These are phyloP conservation scores for Camponotus pennsylvanicus DNA, from an alignment of 1,140 invertebrate species.

Conservation along the genomic window DNA sequence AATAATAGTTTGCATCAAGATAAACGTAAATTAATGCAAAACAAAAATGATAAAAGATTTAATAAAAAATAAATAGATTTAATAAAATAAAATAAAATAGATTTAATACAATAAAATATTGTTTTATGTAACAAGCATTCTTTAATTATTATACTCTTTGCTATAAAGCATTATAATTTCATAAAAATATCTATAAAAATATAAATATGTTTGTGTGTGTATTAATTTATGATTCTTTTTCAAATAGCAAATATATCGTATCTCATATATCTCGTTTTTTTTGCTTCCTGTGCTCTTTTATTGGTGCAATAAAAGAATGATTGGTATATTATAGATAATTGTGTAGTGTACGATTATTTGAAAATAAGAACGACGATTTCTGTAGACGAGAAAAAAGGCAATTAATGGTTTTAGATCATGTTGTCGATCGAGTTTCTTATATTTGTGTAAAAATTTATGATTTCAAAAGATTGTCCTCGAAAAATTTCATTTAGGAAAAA, in stretches of 20 bases:
- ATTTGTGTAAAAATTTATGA: constrained; percentile 48
- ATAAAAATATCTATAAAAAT: too few relatives aligned
- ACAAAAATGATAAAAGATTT: neutral
- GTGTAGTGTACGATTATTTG: neutral
- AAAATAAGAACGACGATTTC: constrained; percentile 41
- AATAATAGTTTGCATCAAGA: neutral
- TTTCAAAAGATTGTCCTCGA: constrained; percentile 28
- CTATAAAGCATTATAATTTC: neutral
- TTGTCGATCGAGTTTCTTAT: constrained; percentile 40
- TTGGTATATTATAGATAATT: neutral
- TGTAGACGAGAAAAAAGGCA: constrained; percentile 59
- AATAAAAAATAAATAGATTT: neutral
- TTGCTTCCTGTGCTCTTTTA: neutral
- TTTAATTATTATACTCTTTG: neutral
- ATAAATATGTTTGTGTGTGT: too few relatives aligned
- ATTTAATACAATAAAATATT: constrained; percentile 20
- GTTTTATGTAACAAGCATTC: neutral
- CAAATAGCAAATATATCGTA: neutral
- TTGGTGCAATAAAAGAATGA: constrained; percentile 38
- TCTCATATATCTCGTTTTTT: constrained; percentile 6
- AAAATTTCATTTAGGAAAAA: constrained; percentile 22
- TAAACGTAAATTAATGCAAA: constrained; percentile 15
- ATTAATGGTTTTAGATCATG: constrained; percentile 43
- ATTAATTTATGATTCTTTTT: constrained; percentile 13
- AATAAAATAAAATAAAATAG: neutral